phyloP scores from a whole-genome alignment of 2,888 invertebrate genomes.

The Drosophila mayaguana region DNA sequence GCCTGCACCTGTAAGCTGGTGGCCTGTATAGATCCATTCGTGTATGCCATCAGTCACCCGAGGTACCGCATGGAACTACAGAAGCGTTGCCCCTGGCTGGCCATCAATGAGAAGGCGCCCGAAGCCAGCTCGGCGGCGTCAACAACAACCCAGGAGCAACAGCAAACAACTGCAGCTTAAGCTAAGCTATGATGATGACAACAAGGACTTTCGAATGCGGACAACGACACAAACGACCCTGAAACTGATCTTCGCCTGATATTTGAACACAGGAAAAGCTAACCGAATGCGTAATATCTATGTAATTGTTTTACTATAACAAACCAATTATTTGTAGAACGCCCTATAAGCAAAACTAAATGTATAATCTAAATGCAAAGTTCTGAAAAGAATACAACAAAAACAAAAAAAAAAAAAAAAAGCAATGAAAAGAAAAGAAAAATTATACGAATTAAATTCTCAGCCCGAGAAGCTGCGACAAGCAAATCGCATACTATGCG shows the following conservation, averaged over 20 bases:
- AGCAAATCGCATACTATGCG: constrained; percentile 71
- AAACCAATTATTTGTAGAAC: constrained; percentile 32
- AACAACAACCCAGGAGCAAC: constrained; percentile 70
- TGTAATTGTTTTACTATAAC: constrained; percentile 34
- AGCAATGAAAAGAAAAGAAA: constrained; percentile 10
- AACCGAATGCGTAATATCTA: constrained; percentile 33
- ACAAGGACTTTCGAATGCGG: constrained; percentile 7
- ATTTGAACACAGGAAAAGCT: neutral
- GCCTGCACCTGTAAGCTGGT: constrained; percentile 94
- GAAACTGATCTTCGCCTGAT: constrained; percentile 22
- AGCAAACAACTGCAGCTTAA: constrained; percentile 80
- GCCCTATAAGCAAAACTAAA: constrained; percentile 5
- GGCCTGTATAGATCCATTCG: constrained; percentile 96
- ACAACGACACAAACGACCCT: constrained; percentile 13
- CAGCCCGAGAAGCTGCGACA: constrained; percentile 19
- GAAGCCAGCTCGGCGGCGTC: constrained; percentile 86
- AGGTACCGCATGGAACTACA: constrained; percentile 92
- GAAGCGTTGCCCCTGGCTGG: constrained; percentile 91
- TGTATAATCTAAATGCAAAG: constrained; percentile 37
- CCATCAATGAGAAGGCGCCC: constrained; percentile 88
- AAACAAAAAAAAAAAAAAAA: constrained; percentile 26
- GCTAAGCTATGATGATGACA: neutral
- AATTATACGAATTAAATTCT: constrained; percentile 18
- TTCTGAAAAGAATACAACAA: constrained; percentile 19
- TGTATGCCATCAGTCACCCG: constrained; percentile 96